These are phyloP conservation scores for Troides aeacus DNA, from an alignment of 2,888 invertebrate species.

Conservation along the genomic window DNA sequence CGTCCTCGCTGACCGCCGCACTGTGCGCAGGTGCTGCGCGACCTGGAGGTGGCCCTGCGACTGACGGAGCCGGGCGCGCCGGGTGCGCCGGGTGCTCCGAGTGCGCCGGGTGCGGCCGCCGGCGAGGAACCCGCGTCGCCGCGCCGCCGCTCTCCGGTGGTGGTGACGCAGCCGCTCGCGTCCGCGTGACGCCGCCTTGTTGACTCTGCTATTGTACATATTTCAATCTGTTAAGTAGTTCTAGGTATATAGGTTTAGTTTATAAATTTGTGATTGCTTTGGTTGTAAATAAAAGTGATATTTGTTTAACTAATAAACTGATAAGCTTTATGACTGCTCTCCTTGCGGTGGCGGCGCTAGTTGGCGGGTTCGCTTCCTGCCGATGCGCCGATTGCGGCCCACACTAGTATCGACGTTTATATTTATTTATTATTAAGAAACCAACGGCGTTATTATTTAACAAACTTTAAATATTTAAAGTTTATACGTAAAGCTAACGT, in stretches of 20 bases:
- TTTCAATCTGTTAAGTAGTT: conserved; percentile 79
- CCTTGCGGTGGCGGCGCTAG: not conserved
- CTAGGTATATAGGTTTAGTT: conserved; percentile 76
- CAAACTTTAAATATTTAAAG: too few relatives aligned
- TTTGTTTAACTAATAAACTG: conserved; percentile 78
- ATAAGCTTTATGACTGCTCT: conserved; percentile 59
- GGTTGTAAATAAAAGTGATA: conserved; percentile 80
- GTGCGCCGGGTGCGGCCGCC: conserved; percentile 70
- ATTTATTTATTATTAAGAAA: too few relatives aligned
- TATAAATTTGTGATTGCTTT: conserved; percentile 78
- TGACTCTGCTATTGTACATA: conserved; percentile 75
- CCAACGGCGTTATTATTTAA: too few relatives aligned
- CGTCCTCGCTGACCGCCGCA: too few relatives aligned
- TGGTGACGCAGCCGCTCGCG: conserved; percentile 69
- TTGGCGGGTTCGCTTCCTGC: not conserved
- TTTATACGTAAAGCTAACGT: too few relatives aligned
- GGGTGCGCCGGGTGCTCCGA: conserved; percentile 50
- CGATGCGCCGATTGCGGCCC: not conserved
- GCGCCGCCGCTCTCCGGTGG: conserved; percentile 77
- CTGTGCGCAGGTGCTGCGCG: conserved; percentile 47
- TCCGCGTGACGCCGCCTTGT: conserved; percentile 56
- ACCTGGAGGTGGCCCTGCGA: conserved; percentile 91
- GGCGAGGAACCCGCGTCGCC: conserved; percentile 77
- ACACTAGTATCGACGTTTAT: too few relatives aligned
- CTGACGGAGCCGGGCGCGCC: conserved; percentile 78